Evolutionary conservation across 2,113 vertebrate species (phyloP).

Genomic region (Tachuris rubrigastra): DNA sequence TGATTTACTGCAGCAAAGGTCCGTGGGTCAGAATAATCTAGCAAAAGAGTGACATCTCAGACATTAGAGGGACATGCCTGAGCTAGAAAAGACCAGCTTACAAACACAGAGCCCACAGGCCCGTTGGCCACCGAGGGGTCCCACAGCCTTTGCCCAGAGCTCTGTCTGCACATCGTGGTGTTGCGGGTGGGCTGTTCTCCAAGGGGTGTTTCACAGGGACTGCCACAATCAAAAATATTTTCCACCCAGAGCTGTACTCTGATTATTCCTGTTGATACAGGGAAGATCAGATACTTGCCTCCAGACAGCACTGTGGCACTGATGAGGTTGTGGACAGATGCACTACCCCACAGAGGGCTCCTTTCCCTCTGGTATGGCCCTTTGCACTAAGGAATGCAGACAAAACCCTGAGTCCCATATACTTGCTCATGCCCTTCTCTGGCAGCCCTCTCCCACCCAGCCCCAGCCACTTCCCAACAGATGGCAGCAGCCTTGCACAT

Average conservation of each 20-base stretch:
- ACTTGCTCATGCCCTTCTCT: not conserved
- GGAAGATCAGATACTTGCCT: not conserved
- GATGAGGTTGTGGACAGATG: not conserved
- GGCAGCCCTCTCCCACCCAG: not conserved
- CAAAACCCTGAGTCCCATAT: not conserved
- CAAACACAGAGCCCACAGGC: not conserved
- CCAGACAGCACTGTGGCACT: not conserved
- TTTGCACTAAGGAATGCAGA: not conserved
- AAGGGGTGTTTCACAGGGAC: not conserved
- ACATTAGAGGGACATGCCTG: not conserved
- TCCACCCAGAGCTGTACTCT: not conserved
- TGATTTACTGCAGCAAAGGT: conserved; percentile 44
- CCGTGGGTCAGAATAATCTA: not conserved
- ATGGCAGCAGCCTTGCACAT: not conserved
- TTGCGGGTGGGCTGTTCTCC: not conserved
- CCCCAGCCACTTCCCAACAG: not conserved
- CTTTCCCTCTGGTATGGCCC: rapidly evolving
- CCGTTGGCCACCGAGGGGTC: rapidly evolving
- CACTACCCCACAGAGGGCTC: not conserved
- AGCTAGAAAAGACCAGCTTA: not conserved
- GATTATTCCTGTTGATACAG: not conserved
- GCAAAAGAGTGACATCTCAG: not conserved
- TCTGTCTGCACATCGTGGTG: not conserved
- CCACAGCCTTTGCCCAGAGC: not conserved
- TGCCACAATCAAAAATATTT: not conserved